Conservation (phyloP, 2,888 invertebrate genomes). For the Andrena minutula region DNA sequence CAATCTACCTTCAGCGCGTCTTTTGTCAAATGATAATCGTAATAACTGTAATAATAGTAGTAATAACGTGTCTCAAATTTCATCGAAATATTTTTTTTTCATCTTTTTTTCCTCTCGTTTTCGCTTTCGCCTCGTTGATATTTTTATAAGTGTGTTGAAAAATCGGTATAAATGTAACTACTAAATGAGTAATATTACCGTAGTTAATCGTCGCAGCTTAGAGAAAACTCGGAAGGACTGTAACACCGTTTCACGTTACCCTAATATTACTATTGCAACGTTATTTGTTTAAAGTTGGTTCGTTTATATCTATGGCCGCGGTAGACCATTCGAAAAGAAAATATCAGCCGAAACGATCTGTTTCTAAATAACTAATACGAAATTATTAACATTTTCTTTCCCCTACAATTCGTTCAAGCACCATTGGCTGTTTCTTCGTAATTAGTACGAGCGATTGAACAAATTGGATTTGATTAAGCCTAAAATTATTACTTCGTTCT, state of each 20-base stretch:
- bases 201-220: conserved; percentile 76
- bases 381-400: conserved; percentile 60
- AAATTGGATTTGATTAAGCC: conserved; percentile 69
- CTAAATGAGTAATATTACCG: conserved; percentile 77
- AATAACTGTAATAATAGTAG: conserved; percentile 66
- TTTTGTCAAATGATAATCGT: conserved; percentile 69
- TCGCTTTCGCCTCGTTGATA: conserved; percentile 69
- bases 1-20: conserved; percentile 75
- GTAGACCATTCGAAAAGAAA: conserved; percentile 55
- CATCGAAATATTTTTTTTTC: conserved; percentile 58
- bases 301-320: conserved; percentile 53
- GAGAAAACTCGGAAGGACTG: conserved; percentile 81
- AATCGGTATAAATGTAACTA: conserved; percentile 82
- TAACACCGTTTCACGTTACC: conserved; percentile 72
- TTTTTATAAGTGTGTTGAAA: conserved; percentile 79
- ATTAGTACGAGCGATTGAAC: conserved; percentile 60
- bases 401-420: conserved; percentile 71
- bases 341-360: conserved; percentile 56
- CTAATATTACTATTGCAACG: conserved; percentile 72
- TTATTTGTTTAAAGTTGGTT: conserved; percentile 62
- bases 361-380: conserved; percentile 64
- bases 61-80: conserved; percentile 69
- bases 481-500: conserved; percentile 69
- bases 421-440: conserved; percentile 65
- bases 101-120: conserved; percentile 56